Evolutionary conservation across 2,113 vertebrate genomes (phyloP).

Genomic region (Callithrix jacchus): DNA sequence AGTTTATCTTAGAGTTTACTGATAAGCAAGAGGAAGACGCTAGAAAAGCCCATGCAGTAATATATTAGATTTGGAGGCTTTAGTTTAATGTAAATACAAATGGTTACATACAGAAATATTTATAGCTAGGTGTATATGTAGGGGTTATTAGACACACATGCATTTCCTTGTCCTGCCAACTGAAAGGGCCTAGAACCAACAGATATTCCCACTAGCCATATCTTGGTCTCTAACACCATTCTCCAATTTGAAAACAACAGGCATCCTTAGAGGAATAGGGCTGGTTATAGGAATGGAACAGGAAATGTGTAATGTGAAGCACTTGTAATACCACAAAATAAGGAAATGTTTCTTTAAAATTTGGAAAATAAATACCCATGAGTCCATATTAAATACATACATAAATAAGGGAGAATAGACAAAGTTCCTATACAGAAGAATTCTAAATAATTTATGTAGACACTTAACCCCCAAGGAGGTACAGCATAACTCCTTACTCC

Average conservation of each 20-base stretch:
- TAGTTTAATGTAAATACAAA: neutral
- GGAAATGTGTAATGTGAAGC: neutral
- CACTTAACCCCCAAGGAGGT: neutral
- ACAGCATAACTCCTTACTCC: neutral
- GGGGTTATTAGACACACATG: neutral
- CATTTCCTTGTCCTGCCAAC: neutral
- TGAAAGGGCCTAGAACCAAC: neutral
- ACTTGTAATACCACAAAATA: neutral
- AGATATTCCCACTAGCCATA: neutral
- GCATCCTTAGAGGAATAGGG: neutral
- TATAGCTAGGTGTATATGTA: neutral
- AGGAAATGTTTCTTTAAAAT: neutral
- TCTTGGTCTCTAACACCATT: constrained; percentile 17
- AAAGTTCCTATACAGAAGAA: neutral
- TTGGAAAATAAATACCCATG: neutral
- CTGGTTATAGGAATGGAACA: neutral
- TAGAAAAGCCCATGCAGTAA: neutral
- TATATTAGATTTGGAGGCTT: neutral
- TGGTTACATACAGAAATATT: neutral
- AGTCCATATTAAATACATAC: neutral
- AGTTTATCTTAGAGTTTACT: neutral
- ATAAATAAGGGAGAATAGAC: neutral
- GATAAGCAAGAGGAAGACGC: neutral
- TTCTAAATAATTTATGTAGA: neutral
- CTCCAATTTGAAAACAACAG: neutral